Evolutionary conservation across 2,888 invertebrate species (phyloP).

Genomic region (Laspeyria flexula): DNA sequence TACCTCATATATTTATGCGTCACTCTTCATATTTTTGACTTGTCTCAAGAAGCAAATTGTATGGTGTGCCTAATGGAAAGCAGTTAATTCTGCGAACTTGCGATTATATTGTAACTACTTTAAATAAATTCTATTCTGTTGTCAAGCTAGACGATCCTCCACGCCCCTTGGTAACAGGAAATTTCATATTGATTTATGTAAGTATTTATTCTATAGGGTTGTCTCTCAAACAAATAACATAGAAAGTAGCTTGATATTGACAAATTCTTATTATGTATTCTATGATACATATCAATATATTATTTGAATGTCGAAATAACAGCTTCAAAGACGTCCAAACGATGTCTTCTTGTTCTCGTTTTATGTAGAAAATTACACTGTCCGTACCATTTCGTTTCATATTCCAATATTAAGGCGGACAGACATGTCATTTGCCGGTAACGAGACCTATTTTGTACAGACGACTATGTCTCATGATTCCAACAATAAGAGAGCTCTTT

Average conservation of each 20-base stretch:
- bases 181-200: no score
- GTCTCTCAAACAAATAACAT: no score
- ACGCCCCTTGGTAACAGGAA: no score
- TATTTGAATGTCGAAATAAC: neutral
- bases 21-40: no score
- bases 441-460: slow-evolving; percentile 34
- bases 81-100: no score
- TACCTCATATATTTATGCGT: no score
- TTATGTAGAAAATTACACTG: slow-evolving; percentile 10
- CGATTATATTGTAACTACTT: no score
- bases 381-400: slow-evolving; percentile 21
- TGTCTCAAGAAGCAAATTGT: no score
- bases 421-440: slow-evolving; percentile 16
- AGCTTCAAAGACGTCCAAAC: slow-evolving; percentile 3
- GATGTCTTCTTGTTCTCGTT: neutral
- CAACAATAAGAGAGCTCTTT: slow-evolving; percentile 19
- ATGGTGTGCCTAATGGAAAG: no score
- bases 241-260: neutral
- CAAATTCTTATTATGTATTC: neutral
- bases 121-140: no score
- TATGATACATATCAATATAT: neutral
- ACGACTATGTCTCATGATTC: slow-evolving; percentile 7
- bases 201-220: no score
- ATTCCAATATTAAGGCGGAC: slow-evolving; percentile 20
- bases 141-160: no score